Conservation (phyloP, 2,113 vertebrate species). For the Aix galericulata region DNA sequence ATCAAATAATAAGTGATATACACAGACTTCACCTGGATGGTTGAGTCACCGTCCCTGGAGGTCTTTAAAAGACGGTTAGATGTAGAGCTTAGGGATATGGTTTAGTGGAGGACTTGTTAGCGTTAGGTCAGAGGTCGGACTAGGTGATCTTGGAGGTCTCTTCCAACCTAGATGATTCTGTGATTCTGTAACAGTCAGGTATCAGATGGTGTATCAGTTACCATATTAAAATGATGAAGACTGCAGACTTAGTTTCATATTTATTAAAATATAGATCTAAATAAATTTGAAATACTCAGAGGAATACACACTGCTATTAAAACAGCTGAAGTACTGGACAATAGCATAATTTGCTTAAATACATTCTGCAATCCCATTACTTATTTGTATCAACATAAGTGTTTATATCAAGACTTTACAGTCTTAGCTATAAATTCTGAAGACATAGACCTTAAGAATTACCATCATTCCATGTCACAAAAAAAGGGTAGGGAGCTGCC, state of each 20-base stretch:
- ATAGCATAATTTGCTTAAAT: not conserved
- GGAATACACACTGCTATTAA: not conserved
- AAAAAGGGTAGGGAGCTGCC: not conserved
- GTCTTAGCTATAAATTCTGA: not conserved
- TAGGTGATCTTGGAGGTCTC: too few species aligned
- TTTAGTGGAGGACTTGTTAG: too few species aligned
- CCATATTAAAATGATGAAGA: not conserved
- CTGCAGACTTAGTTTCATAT: not conserved
- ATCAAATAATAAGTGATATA: not conserved
- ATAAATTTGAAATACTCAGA: not conserved
- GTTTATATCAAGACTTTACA: not conserved
- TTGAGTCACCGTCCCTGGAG: too few species aligned
- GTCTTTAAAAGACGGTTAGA: too few species aligned
- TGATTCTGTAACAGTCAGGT: not conserved
- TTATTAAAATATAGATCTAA: not conserved
- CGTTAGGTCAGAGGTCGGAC: too few species aligned
- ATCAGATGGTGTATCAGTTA: not conserved
- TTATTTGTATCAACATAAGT: not conserved
- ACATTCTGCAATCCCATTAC: not conserved
- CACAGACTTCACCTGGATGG: too few species aligned
- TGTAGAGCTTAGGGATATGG: too few species aligned
- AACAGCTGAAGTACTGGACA: not conserved
- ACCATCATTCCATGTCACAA: not conserved
- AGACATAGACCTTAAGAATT: not conserved
- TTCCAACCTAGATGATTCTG: too few species aligned